Base-by-base conservation (phyloP, 2,797 vertebrate genomes). In the Dermochelys coriacea region DNA sequence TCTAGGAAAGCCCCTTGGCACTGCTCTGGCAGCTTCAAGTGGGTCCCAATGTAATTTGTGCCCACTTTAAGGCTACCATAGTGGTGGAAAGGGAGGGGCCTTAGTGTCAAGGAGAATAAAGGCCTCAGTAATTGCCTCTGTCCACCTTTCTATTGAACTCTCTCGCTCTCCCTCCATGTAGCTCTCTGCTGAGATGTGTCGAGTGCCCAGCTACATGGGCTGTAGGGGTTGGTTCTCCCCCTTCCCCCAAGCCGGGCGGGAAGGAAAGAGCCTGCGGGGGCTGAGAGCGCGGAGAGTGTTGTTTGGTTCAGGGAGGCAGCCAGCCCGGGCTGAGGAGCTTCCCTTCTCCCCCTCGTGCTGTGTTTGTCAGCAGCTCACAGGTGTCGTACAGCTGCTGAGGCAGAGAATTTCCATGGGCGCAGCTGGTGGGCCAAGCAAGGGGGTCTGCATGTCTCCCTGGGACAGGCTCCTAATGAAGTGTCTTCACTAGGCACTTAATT, bases 121-220 rank as follows among this genome's bases (percentile, higher is more conserved):
- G 12, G 37, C 68, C 18, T 21, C 64, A 15, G 41, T 27, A 23
- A 86, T 86, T 29, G n/a, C 34, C 5, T 81, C 75, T 16, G 23
- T 90, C 11, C 55, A 84, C 3, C 87, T 87, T 95, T n/a, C 37
- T 15, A 8, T 47, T 10, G 45, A 25, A 85, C 10, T 11, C 49
- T 90, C 94, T 93, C 79, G 25, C 18, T 91, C 78, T 86, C 82
- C 51, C 83, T 83, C 19, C 31, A 61, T 84, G 37, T 47, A 85
- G 75, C 47, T 54, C 12, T 45, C 10, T 91, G 68, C 27, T 41
- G 81, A 15, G 23, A 85, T 88, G 64, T 37, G 87, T 89, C 2
- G 12, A 12, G 41, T 8, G 41, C 25, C 25, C 16, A n/a, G 34
- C 57, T 18, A 41, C 54, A 49, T 19, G 77, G 2, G 8, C 83